Base-by-base conservation (phyloP, 2,797 vertebrate genomes). In the Falco cherrug region DNA sequence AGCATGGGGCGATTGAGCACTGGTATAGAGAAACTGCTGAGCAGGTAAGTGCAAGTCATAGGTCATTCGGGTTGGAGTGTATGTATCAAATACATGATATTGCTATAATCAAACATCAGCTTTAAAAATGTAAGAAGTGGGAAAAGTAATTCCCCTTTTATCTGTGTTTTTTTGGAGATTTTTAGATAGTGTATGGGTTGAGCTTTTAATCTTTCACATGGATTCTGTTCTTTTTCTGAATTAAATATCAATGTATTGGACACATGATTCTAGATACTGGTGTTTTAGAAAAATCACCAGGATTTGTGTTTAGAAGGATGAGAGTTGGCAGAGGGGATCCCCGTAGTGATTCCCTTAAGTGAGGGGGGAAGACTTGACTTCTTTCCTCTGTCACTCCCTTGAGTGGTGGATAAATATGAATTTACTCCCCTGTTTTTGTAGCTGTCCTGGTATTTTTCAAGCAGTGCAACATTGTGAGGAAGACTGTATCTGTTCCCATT, bases 391-490 rank as follows among this genome's bases (percentile, higher is more conserved):
- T 41, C 77, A 26, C 21, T 90, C 4, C 16, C 18, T 89, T 57
- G 41, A 9, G 53, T 22, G 41, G n/a, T 50, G 35, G 37, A 73
- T 70, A 80, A 88, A 59, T 64, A 43, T 3, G 6, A 74, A 47
- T 74, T 69, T 81, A 37, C 6, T 68, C 25, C 18, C 21, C 19
- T 53, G 5, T 41, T 79, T 70, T 54, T 4, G 1, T 28, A 54
- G 47, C 35, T 48, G 17, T 11, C 22, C 47, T 60, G 26, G 9
- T 70, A 17, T 80, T 75, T 70, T 70, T 88, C 19, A 67, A 56
- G 31, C 21, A 39, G 21, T 50, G 14, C 39, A 54, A 3, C 3
- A 1, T 8, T 1, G 0, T 51, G 68, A 64, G 9, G 41, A 84
- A 76, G 63, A 53, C 18, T 31, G 14, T 19, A 22, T 19, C 8